phyloP scores from a whole-genome alignment of 1,140 invertebrate genomes.

The Littorina saxatilis region DNA sequence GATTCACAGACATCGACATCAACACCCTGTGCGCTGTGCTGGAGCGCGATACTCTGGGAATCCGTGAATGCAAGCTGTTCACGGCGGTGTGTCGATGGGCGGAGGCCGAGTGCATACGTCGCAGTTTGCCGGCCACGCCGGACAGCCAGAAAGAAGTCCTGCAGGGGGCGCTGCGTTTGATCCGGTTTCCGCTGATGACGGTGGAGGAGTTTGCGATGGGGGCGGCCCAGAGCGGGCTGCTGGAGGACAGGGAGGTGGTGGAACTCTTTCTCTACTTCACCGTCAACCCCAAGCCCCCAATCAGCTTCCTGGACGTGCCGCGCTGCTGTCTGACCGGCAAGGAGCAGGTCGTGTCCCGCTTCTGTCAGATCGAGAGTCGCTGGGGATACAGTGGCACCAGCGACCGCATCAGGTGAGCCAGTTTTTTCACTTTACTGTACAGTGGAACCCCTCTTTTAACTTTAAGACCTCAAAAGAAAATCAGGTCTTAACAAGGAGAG shows the following conservation, averaged over 20 bases:
- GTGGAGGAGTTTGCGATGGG: conserved; percentile 91
- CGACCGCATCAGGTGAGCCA: conserved; percentile 85
- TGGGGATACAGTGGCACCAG: conserved; percentile 94
- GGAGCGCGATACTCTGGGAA: conserved; percentile 88
- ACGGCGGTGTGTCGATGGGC: conserved; percentile 85
- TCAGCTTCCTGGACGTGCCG: conserved; percentile 84
- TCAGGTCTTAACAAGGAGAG: no score
- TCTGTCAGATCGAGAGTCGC: conserved; percentile 87
- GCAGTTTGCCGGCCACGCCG: conserved; percentile 82
- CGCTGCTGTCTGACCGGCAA: conserved; percentile 90
- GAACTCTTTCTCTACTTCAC: conserved; percentile 90
- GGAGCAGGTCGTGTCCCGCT: conserved; percentile 88
- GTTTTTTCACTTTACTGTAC: no score
- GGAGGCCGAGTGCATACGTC: conserved; percentile 85
- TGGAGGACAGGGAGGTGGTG: conserved; percentile 86
- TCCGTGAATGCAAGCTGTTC: conserved; percentile 89
- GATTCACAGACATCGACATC: conserved; percentile 91
- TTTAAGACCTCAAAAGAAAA: no score
- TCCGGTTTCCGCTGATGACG: conserved; percentile 91
- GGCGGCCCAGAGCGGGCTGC: conserved; percentile 82
- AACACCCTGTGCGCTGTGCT: conserved; percentile 88
- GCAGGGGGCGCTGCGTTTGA: conserved; percentile 82
- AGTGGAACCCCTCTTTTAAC: no score
- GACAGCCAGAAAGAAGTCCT: conserved; percentile 84
- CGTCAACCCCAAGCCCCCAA: conserved; percentile 85